Percentiles rank a stretch among this genome's conserved stretches.
These are phyloP conservation scores for Ambastaia sidthimunki DNA, from an alignment of 2,797 vertebrate species.

Conservation along the genomic window DNA sequence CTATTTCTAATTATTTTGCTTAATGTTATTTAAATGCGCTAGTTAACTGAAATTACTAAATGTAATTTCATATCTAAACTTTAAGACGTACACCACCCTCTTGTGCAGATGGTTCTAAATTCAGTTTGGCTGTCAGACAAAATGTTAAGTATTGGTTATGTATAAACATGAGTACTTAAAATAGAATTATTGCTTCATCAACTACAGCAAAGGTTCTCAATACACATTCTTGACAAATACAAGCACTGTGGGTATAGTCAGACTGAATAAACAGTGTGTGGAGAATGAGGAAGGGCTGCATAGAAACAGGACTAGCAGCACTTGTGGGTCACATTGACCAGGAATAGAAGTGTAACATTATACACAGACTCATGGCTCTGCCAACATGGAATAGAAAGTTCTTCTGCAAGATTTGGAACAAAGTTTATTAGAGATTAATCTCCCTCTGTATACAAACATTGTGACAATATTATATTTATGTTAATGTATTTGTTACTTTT, in stretches of 20 bases:
- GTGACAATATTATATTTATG: background rate
- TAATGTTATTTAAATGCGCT: background rate
- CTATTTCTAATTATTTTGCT: background rate
- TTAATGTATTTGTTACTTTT: background rate
- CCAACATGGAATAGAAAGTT: slow-evolving; percentile 51
- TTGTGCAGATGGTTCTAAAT: slow-evolving; percentile 12
- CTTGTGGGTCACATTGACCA: slow-evolving; percentile 72
- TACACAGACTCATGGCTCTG: slow-evolving; percentile 65
- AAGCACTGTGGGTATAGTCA: slow-evolving; percentile 29
- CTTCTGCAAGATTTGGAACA: slow-evolving; percentile 33
- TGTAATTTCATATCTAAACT: too few relatives aligned
- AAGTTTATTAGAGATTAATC: slow-evolving; percentile 2
- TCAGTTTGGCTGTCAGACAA: background rate
- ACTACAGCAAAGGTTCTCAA: slow-evolving; percentile 5
- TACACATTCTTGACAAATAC: slow-evolving; percentile 19
- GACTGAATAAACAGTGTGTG: slow-evolving; percentile 44
- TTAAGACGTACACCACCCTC: too few relatives aligned
- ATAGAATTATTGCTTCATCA: background rate
- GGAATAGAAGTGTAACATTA: slow-evolving; percentile 81
- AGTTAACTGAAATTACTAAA: background rate
- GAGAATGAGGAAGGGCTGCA: slow-evolving; percentile 38
- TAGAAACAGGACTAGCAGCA: slow-evolving; percentile 55
- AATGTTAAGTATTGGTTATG: slow-evolving; percentile 7
- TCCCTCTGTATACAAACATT: background rate
- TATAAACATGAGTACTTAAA: slow-evolving; percentile 20